Base-by-base conservation (phyloP, 2,797 vertebrate species). In the Odontamblyopus lacepedii region DNA sequence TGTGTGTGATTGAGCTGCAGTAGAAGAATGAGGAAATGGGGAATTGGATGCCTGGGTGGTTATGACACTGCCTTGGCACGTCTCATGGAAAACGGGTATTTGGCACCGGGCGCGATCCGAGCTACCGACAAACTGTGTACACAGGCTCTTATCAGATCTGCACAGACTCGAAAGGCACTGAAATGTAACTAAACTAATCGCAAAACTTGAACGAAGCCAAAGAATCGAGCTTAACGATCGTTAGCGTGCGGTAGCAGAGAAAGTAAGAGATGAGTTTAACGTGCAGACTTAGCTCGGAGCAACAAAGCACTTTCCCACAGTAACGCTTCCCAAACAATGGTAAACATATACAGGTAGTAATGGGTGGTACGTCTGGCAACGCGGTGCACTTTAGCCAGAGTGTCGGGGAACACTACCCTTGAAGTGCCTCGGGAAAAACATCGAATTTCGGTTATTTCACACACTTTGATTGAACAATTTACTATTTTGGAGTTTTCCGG, bases 21-120 rank as follows among this genome's bases (percentile, higher is more conserved):
- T 80, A 72, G 71, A 85, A 55, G 88, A 90, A 91, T 88, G 87
- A 91, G 90, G 89, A 92, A 88, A 78, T 78, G 82, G 83, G 85
- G 75, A 73, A 65, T 64, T 32, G 71, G 80, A 77, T 63, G 62
- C 35, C n/a, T 66, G 78, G 55, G 83, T 35, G 69, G 85, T 77
- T 77, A 70, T 82, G 84, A 87, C 86, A 78, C 82, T 50, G 83
- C 76, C 81, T 83, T 89, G 89, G 88, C 88, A 88, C 44, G 55
- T 75, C 65, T 51, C 67, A 61, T 70, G 88, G 87, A 88, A 86
- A 88, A 85, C 70, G 81, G 78, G 70, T 72, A 75, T 88, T 78
- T 90, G 86, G 76, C 83, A 81, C 60, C 66, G 2, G 3, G 66
- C 65, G 69, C 12, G 1, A 71, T 72, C 67, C 70, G 32, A 73